Evolutionary conservation across 2,113 vertebrate species (phyloP).

Genomic region (Ceratotherium simum): DNA sequence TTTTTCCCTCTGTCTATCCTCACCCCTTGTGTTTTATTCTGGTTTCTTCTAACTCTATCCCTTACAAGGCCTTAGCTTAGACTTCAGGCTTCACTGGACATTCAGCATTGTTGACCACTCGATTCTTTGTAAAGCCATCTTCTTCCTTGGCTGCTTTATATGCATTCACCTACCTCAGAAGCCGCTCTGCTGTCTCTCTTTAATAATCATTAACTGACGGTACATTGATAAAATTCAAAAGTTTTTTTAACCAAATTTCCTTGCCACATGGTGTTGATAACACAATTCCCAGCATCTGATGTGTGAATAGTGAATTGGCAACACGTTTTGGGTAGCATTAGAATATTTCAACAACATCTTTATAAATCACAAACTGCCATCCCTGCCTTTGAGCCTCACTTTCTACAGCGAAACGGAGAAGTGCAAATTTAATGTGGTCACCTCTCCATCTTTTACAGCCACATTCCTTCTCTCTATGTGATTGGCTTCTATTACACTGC

Average conservation of each 20-base stretch:
- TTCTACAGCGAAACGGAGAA: neutral
- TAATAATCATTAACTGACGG: neutral
- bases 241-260: conserved; percentile 41
- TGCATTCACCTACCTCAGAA: neutral
- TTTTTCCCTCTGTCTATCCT: neutral
- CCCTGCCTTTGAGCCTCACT: neutral
- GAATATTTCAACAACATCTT: conserved; percentile 62
- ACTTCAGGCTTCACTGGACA: neutral
- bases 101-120: neutral
- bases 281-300: conserved; percentile 67
- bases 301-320: conserved; percentile 73
- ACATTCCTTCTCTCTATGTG: neutral
- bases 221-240: conserved; percentile 50
- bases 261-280: conserved; percentile 70
- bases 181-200: neutral
- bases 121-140: neutral
- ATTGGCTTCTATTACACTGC: neutral
- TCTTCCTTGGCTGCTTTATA: neutral
- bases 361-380: conserved; percentile 39
- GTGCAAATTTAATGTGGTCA: neutral
- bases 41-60: neutral
- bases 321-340: conserved; percentile 28
- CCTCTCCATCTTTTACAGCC: neutral
- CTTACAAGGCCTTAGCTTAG: neutral
- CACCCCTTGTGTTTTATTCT: neutral